A percentile compares a stretch with the other conserved stretches of the same genome.
Conservation (phyloP, 2,888 invertebrate genomes). For the Acrocera orbiculus region DNA sequence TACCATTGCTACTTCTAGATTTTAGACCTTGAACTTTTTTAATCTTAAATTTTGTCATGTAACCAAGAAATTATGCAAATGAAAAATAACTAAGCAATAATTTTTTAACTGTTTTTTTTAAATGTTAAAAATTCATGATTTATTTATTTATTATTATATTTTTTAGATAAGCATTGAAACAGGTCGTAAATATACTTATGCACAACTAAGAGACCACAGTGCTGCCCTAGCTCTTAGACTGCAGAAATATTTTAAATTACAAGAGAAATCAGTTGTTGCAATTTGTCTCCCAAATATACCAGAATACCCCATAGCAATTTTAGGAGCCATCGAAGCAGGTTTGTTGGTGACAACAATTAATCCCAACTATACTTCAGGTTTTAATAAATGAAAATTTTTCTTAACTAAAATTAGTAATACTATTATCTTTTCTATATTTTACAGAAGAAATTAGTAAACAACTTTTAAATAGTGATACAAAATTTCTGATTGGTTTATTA, state of each 20-base stretch:
- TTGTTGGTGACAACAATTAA: constrained; percentile 53
- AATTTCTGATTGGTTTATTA: constrained; percentile 41
- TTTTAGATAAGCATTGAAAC: constrained; percentile 52
- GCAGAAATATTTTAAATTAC: constrained; percentile 44
- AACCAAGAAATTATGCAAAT: too few species aligned
- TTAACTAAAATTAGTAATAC: not conserved
- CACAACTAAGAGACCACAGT: constrained; percentile 43
- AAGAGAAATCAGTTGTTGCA: constrained; percentile 47
- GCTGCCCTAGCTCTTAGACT: constrained; percentile 48
- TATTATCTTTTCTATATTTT: constrained; percentile 22
- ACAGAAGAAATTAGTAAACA: constrained; percentile 55
- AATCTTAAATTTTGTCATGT: too few species aligned
- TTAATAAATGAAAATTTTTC: not conserved
- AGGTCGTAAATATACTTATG: constrained; percentile 54
- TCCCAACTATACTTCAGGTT: constrained; percentile 50
- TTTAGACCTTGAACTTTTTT: too few species aligned
- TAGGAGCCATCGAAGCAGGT: constrained; percentile 53
- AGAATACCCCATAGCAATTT: constrained; percentile 46
- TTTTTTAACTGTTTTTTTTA: not conserved
- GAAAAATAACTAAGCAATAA: too few species aligned
- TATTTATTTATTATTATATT: constrained; percentile 3
- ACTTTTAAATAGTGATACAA: constrained; percentile 41
- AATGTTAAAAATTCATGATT: not conserved
- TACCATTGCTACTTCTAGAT: too few species aligned
- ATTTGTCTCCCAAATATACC: constrained; percentile 59